Percentiles rank a stretch among this genome's conserved stretches.
phyloP scores from a whole-genome alignment of 2,888 invertebrate genomes.

The Steinernema carpocapsae region DNA sequence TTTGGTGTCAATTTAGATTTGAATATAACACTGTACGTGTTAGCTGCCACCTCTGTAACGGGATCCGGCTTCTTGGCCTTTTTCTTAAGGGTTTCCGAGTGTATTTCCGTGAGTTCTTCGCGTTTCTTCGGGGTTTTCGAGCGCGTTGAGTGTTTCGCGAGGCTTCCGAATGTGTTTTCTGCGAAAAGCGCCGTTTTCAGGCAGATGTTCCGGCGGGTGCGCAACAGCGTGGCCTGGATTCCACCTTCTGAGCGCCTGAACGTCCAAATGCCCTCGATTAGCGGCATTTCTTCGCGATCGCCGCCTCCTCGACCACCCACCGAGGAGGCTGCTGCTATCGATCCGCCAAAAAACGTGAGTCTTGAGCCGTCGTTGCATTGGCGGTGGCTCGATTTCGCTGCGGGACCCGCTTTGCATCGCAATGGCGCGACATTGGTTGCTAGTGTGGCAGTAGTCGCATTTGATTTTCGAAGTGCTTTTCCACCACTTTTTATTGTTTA shows the following conservation, averaged over 20 bases:
- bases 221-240: background rate
- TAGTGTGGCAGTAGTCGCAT: background rate
- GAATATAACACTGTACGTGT: background rate
- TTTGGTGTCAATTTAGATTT: background rate
- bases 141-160: background rate
- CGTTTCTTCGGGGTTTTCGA: background rate
- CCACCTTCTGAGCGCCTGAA: background rate
- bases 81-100: background rate
- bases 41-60: background rate
- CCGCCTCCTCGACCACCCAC: constrained; percentile 4
- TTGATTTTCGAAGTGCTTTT: constrained; percentile 5
- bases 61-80: background rate
- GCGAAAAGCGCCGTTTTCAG: background rate
- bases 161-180: background rate
- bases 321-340: background rate
- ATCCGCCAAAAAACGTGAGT: constrained; percentile 21
- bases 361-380: constrained; percentile 14
- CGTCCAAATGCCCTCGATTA: background rate
- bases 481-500: background rate
- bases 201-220: background rate
- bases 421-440: constrained; percentile 13
- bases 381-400: background rate
- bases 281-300: background rate
- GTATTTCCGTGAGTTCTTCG: no score
- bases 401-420: constrained; percentile 8